phyloP scores from a whole-genome alignment of 2,888 invertebrate species.

The Drosophila kuntzei region DNA sequence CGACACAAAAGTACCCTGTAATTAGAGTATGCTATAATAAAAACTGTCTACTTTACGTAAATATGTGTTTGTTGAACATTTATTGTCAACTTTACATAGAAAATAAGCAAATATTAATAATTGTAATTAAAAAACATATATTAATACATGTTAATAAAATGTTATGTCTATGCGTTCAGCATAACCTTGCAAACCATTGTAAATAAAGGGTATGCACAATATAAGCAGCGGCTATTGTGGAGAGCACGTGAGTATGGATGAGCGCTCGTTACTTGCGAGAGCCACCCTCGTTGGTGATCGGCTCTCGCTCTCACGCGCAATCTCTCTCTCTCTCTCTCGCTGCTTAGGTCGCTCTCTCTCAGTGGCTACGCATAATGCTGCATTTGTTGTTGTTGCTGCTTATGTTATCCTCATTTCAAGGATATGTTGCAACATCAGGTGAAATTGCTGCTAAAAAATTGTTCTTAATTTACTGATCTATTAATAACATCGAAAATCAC shows the following conservation, averaged over 20 bases:
- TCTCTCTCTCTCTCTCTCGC: slow-evolving; percentile 1
- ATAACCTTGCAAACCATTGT: not conserved
- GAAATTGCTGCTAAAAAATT: slow-evolving; percentile 2
- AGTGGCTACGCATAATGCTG: slow-evolving; percentile 4
- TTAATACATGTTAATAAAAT: not conserved
- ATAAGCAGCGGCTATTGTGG: slow-evolving; percentile 22
- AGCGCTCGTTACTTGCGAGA: slow-evolving; percentile 42
- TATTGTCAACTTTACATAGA: too few relatives aligned
- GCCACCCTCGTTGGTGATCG: slow-evolving; percentile 56
- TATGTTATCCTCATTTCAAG: not conserved
- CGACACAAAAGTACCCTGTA: slow-evolving; percentile 34
- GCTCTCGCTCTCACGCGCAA: slow-evolving; percentile 7
- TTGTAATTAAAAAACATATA: not conserved
- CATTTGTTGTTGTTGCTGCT: slow-evolving; percentile 6
- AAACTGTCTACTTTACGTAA: not conserved
- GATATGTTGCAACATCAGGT: slow-evolving; percentile 23
- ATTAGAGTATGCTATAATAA: too few relatives aligned
- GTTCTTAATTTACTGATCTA: slow-evolving; percentile 25
- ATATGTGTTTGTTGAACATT: not conserved
- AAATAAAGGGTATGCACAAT: slow-evolving; percentile 32
- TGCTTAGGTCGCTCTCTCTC: slow-evolving; percentile 11
- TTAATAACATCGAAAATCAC: slow-evolving; percentile 28
- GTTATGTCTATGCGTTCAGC: not conserved
- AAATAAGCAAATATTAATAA: not conserved
- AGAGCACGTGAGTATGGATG: slow-evolving; percentile 56